phyloP scores from a whole-genome alignment of 2,797 vertebrate species.

The Sebastes steindachneri region DNA sequence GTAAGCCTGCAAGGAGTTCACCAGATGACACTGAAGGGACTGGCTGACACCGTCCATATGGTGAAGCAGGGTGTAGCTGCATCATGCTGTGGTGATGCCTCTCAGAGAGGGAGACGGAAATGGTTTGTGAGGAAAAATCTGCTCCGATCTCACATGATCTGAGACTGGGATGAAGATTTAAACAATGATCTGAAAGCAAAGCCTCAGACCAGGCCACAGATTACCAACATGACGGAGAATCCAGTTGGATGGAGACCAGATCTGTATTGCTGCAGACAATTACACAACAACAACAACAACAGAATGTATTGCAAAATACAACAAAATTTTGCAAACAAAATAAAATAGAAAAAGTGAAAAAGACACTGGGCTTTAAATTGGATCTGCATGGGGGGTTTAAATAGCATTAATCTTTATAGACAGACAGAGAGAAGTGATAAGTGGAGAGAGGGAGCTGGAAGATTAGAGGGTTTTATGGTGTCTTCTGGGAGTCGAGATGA shows the following conservation, averaged over 20 bases:
- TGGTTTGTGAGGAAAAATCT: background rate
- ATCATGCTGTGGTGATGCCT: background rate
- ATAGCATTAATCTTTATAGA: constrained; percentile 5
- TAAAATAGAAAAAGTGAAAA: background rate
- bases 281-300: background rate
- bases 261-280: background rate
- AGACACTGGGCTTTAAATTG: constrained; percentile 14
- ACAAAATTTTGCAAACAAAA: background rate
- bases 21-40: background rate
- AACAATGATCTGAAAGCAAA: too few relatives aligned
- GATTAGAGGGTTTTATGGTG: constrained; percentile 41
- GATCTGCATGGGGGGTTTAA: constrained; percentile 17
- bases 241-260: background rate
- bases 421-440: background rate
- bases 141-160: background rate
- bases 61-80: background rate
- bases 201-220: background rate
- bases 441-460: background rate
- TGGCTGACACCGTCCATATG: background rate
- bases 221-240: background rate
- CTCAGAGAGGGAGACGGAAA: background rate
- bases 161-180: background rate
- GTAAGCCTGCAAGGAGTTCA: background rate
- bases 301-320: background rate
- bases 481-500: constrained; percentile 36